Evolutionary conservation across 2,797 vertebrate species (phyloP).

Genomic region (Pangasius krempfi): DNA sequence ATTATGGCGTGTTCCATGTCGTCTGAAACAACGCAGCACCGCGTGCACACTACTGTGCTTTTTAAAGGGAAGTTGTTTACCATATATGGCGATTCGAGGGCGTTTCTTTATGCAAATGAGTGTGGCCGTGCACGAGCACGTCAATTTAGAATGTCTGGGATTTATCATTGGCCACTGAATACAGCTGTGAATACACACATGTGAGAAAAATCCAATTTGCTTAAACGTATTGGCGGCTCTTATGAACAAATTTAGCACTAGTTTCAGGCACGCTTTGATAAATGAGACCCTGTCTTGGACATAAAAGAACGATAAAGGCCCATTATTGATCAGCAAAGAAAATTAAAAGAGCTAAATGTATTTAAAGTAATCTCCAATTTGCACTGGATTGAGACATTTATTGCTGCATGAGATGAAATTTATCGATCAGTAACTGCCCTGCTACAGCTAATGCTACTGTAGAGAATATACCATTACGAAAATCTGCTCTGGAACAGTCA

Average conservation of each 20-base stretch:
- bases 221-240: background rate
- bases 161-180: background rate
- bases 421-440: background rate
- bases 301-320: background rate
- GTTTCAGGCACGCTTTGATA: background rate
- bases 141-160: background rate
- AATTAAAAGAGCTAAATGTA: background rate
- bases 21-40: too few species aligned
- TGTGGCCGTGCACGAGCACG: background rate
- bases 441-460: background rate
- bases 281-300: background rate
- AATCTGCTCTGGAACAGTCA: background rate
- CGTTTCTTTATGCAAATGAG: background rate
- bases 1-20: too few species aligned
- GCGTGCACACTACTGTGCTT: too few species aligned
- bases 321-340: background rate
- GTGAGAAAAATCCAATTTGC: background rate
- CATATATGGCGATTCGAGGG: background rate
- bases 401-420: constrained; percentile 1
- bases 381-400: background rate
- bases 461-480: background rate
- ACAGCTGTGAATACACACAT: too few species aligned
- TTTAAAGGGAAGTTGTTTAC: background rate
- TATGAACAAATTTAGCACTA: background rate
- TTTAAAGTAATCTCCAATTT: background rate